Evolutionary conservation across 2,888 invertebrate species (phyloP), one percentile per base, ranked within the genome.

Genomic region (Eupithecia exiguata): DNA sequence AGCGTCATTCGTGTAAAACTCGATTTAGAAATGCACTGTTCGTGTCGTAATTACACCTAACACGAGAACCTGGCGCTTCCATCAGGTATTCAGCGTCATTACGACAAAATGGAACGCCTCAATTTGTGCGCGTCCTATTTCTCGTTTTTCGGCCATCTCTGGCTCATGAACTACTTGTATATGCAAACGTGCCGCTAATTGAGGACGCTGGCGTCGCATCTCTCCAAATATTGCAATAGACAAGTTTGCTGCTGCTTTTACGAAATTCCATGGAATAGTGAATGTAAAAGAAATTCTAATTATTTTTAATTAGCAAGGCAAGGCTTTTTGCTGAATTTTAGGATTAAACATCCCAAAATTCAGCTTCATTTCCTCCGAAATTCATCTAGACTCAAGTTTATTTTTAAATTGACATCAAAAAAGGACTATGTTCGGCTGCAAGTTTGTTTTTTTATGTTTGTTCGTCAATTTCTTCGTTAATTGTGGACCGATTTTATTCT

Each of bases 11-110:
- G 21, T 14, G 21, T 25, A 25, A 58, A 58, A 21, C 58, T 12
- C n/a, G 21, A 12, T 62, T 62, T 62, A 18, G 16, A 10, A 36
- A 35, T 63, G 35, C 63, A 36, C 35, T 36, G 35, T 5, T 35
- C 1, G 30, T 30, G 30, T 30, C 18, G n/a, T 62, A 62, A 62
- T 63, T 65, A 65, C 16, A 62, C 3, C n/a, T 4, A 21, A n/a
- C 63, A 65, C n/a, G 12, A 21, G 21, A 14, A 12, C 58, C 58
- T 9, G 58, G 16, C 10, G 49, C 62, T 25, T 35, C 38, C 65
- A 69, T 75, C 71, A 74, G 69, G 71, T 69, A 75, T 75, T 75
- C 69, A 75, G 71, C 71, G 62, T 75, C 72, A 75, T 72, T 75
- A 75, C 49, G 40, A 16, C 7, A 67, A 69, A 75, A 70, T 71